phyloP scores from a whole-genome alignment of 2,113 vertebrate species.

The Columba livia region DNA sequence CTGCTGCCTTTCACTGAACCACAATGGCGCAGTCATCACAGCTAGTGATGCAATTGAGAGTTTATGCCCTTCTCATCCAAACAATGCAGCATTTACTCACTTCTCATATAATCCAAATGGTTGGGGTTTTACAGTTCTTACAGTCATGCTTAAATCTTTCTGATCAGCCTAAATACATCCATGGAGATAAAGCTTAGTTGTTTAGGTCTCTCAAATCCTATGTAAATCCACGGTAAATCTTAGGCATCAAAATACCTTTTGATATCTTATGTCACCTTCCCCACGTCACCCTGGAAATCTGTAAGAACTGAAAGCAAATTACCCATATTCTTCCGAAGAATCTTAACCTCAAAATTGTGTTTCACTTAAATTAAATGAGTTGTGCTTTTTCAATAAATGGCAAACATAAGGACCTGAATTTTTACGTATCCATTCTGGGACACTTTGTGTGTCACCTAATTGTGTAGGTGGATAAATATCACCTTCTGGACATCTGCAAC shows the following conservation, averaged over 20 bases:
- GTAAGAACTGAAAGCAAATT: background rate
- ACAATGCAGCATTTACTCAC: background rate
- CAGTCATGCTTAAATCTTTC: background rate
- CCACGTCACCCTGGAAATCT: background rate
- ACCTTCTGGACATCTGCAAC: background rate
- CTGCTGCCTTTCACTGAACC: background rate
- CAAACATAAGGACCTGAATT: background rate
- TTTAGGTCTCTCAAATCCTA: background rate
- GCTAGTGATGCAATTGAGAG: background rate
- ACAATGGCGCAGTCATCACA: background rate
- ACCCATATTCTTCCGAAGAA: background rate
- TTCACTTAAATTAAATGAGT: background rate
- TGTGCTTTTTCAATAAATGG: background rate
- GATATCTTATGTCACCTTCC: background rate
- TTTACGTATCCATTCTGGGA: background rate
- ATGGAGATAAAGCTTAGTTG: background rate
- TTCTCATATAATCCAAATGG: background rate
- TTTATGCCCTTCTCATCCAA: background rate
- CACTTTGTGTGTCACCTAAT: background rate
- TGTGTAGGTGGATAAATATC: background rate
- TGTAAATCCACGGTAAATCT: background rate
- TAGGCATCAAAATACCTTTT: background rate
- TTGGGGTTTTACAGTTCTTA: background rate
- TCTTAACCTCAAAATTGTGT: background rate
- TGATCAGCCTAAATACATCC: background rate